A percentile compares a stretch with the other conserved stretches of the same genome.
Conservation (phyloP, 2,797 vertebrate genomes). For the Tympanoctomys barrerae region DNA sequence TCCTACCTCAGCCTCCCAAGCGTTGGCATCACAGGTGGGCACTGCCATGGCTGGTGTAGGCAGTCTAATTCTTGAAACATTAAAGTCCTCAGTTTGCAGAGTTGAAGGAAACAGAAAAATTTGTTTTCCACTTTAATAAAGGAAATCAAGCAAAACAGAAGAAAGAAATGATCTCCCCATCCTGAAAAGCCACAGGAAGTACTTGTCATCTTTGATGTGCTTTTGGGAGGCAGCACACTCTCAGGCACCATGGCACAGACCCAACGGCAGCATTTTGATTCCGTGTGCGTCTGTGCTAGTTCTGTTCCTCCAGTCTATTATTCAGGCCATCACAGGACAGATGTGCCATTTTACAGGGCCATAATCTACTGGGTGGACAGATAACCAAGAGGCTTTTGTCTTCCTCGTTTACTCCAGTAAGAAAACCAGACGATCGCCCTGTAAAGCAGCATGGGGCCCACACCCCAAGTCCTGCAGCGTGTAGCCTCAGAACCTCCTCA, state of each 20-base stretch:
- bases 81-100: background rate
- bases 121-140: constrained; percentile 79
- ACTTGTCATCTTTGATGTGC: constrained; percentile 59
- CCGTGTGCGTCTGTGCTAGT: constrained; percentile 61
- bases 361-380: constrained; percentile 34
- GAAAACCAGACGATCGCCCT: constrained; percentile 69
- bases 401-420: constrained; percentile 66
- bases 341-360: constrained; percentile 66
- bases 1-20: background rate
- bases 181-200: background rate
- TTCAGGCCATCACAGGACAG: constrained; percentile 69
- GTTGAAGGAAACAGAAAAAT: background rate
- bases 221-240: constrained; percentile 44
- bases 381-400: constrained; percentile 64
- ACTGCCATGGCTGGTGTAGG: background rate
- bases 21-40: background rate
- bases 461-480: background rate
- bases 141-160: constrained; percentile 84
- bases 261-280: constrained; percentile 61
- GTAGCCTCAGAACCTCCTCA: constrained; percentile 24
- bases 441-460: constrained; percentile 53
- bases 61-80: background rate
- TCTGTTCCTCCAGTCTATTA: constrained; percentile 59
- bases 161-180: constrained; percentile 72
- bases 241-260: background rate